These are phyloP conservation scores for Salvelinus sp. DNA, from an alignment of 2,113 vertebrate genomes.

Conservation along the genomic window DNA sequence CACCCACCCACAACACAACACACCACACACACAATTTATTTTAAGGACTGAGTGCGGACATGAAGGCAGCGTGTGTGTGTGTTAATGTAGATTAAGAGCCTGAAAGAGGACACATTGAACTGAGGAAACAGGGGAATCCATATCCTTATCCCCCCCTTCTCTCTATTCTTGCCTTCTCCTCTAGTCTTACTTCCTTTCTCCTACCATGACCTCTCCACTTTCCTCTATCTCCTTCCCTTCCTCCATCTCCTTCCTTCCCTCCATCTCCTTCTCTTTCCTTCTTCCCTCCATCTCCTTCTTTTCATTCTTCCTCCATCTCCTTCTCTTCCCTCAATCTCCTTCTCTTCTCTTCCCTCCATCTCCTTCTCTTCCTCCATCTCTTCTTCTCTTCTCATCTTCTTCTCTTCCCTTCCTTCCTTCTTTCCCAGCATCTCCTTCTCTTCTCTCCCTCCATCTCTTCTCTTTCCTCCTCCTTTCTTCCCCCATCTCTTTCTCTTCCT, in stretches of 20 bases:
- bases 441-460: slow-evolving; percentile 15
- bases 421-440: slow-evolving; percentile 30
- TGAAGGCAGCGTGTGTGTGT: slow-evolving; percentile 20
- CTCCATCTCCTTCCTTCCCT: neutral
- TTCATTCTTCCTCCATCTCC: neutral
- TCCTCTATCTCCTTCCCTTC: slow-evolving; percentile 61
- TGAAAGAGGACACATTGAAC: slow-evolving; percentile 55
- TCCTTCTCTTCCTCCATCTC: slow-evolving; percentile 29
- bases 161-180: too few relatives aligned
- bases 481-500: neutral
- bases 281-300: slow-evolving; percentile 24
- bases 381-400: too few relatives aligned
- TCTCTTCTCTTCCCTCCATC: slow-evolving; percentile 4
- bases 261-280: neutral
- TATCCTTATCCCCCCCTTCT: slow-evolving; percentile 20
- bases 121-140: slow-evolving; percentile 51
- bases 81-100: slow-evolving; percentile 58
- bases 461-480: too few relatives aligned
- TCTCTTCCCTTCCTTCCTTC: too few relatives aligned
- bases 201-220: slow-evolving; percentile 28
- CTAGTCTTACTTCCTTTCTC: slow-evolving; percentile 33
- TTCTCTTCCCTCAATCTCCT: slow-evolving; percentile 36
- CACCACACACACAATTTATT: slow-evolving; percentile 46
- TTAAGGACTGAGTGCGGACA: slow-evolving; percentile 36
- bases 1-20: neutral